Conservation (phyloP, 2,888 invertebrate species). For the Lissonota sp. region DNA sequence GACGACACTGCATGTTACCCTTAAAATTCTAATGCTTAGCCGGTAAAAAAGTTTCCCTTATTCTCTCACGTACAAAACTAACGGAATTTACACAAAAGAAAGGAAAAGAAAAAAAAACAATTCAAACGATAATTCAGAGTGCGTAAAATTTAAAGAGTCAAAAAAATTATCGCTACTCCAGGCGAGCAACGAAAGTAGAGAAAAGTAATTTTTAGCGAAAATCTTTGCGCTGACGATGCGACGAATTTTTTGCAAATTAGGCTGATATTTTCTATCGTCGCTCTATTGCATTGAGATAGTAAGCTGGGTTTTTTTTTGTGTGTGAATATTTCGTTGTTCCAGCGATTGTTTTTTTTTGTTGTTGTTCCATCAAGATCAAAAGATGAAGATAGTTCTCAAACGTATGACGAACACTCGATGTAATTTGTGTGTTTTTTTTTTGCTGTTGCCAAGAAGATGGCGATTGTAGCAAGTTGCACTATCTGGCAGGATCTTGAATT, state of each 20-base stretch:
- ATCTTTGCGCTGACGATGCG: neutral
- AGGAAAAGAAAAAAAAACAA: slow-evolving; percentile 24
- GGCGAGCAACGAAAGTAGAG: slow-evolving; percentile 2
- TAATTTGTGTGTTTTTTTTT: slow-evolving; percentile 8
- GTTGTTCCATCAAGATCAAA: slow-evolving; percentile 3
- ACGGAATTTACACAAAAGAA: neutral
- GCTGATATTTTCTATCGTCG: slow-evolving; percentile 27
- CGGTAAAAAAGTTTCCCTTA: slow-evolving; percentile 18
- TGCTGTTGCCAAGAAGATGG: slow-evolving; percentile 12
- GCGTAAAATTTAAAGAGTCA: neutral
- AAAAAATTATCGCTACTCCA: neutral
- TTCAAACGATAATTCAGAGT: slow-evolving; percentile 11
- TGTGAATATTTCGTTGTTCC: slow-evolving; percentile 55
- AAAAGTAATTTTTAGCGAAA: neutral
- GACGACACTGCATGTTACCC: slow-evolving; percentile 17
- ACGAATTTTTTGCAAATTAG: slow-evolving; percentile 15
- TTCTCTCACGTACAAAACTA: slow-evolving; percentile 2
- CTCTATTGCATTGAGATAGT: slow-evolving; percentile 48
- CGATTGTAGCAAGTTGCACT: neutral
- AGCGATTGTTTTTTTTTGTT: slow-evolving; percentile 26
- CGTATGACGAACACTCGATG: slow-evolving; percentile 10
- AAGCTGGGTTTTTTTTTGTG: slow-evolving; percentile 9
- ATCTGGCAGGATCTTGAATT: slow-evolving; percentile 17
- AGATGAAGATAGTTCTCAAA: slow-evolving; percentile 13
- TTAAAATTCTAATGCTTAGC: slow-evolving; percentile 35